Conservation (phyloP, 2,797 vertebrate species). For the Galago senegalensis region DNA sequence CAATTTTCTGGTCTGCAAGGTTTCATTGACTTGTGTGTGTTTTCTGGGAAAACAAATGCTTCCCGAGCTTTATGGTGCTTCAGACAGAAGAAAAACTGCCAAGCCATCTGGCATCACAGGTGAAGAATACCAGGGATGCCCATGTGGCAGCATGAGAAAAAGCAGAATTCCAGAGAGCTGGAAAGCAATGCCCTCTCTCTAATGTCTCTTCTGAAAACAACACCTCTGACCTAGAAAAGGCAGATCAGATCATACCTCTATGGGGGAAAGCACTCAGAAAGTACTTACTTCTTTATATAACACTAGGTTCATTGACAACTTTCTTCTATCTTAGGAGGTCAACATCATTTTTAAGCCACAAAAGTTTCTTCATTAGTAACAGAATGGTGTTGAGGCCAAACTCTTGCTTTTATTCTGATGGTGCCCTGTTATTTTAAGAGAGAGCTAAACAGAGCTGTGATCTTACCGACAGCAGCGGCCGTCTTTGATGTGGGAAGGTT, state of each 20-base stretch:
- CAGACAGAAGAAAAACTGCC: constrained; percentile 28
- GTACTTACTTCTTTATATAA: not conserved
- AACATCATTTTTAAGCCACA: constrained; percentile 28
- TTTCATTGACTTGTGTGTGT: constrained; percentile 76
- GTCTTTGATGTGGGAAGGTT: constrained; percentile 97
- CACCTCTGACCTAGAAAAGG: not conserved
- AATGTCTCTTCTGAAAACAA: not conserved
- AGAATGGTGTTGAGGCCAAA: not conserved
- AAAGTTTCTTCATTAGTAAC: not conserved
- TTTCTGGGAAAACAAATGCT: constrained; percentile 71
- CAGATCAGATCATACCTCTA: not conserved
- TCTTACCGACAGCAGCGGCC: constrained; percentile 95
- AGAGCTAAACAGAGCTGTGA: not conserved
- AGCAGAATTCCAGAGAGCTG: not conserved
- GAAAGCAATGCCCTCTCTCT: not conserved
- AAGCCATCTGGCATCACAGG: not conserved
- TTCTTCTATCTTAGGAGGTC: not conserved
- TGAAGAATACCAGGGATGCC: not conserved
- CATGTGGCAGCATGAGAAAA: not conserved
- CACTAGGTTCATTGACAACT: not conserved
- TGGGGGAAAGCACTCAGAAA: not conserved
- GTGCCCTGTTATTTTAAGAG: not conserved
- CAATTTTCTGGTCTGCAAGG: constrained; percentile 79
- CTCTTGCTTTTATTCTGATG: not conserved
- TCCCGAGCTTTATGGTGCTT: constrained; percentile 8